Evolutionary conservation across 2,113 vertebrate species (phyloP).

Genomic region (Colistium nudipinnis): DNA sequence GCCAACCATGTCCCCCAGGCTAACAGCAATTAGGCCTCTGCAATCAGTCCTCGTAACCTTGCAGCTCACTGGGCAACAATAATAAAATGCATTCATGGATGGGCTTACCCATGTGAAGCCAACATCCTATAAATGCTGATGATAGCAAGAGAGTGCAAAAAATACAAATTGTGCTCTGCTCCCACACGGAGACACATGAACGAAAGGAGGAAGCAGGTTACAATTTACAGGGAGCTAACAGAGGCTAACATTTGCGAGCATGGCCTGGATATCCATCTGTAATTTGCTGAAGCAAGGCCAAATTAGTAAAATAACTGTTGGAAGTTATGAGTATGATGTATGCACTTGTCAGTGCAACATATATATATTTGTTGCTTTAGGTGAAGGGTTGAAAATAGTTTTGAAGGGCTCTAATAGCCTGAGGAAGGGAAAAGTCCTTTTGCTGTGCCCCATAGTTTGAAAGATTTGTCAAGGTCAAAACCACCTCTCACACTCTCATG

Average conservation of each 20-base stretch:
- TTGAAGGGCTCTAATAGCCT: slow-evolving; percentile 59
- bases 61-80: slow-evolving; percentile 46
- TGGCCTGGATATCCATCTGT: slow-evolving; percentile 20
- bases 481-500: slow-evolving; percentile 32
- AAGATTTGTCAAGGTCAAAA: slow-evolving; percentile 64
- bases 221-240: slow-evolving; percentile 20
- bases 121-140: slow-evolving; percentile 55
- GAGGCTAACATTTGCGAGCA: slow-evolving; percentile 38
- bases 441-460: slow-evolving; percentile 33
- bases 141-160: slow-evolving; percentile 38
- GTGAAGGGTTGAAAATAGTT: slow-evolving; percentile 47
- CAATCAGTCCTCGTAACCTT: slow-evolving; percentile 60
- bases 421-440: slow-evolving; percentile 50
- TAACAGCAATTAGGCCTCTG: slow-evolving; percentile 50
- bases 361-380: slow-evolving; percentile 27
- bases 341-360: slow-evolving; percentile 50
- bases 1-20: slow-evolving; percentile 30
- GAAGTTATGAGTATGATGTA: slow-evolving; percentile 56
- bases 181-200: slow-evolving; percentile 49
- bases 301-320: slow-evolving; percentile 33
- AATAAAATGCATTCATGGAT: slow-evolving; percentile 60
- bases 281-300: slow-evolving; percentile 16
- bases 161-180: slow-evolving; percentile 49
- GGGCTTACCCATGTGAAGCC: slow-evolving; percentile 47
- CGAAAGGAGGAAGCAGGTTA: slow-evolving; percentile 30